These are phyloP conservation scores for Drosophila sordidula DNA, from an alignment of 2,888 invertebrate genomes.

Conservation along the genomic window DNA sequence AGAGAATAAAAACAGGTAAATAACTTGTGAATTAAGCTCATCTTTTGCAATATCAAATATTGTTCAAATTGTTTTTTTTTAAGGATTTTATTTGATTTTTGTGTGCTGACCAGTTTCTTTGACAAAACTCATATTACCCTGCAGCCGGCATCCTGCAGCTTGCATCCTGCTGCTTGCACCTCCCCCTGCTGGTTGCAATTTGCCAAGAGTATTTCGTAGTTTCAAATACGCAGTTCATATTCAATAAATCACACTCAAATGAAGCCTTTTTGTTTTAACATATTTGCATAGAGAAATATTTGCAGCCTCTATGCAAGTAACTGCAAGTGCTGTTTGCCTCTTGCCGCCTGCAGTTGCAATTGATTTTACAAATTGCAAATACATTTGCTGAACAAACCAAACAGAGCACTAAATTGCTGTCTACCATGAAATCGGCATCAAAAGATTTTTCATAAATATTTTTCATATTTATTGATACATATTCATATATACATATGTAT, in stretches of 20 bases:
- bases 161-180: not conserved
- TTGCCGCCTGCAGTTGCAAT: constrained; percentile 56
- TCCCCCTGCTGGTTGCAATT: constrained; percentile 48
- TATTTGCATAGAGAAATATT: constrained; percentile 43
- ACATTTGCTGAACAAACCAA: constrained; percentile 54
- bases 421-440: constrained; percentile 37
- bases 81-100: constrained; percentile 20
- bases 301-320: constrained; percentile 13
- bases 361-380: constrained; percentile 71
- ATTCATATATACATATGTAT: not conserved
- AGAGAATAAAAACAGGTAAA: constrained; percentile 39
- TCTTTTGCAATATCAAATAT: constrained; percentile 7
- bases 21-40: constrained; percentile 28
- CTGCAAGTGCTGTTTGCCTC: constrained; percentile 29
- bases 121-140: not conserved
- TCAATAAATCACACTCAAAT: constrained; percentile 65
- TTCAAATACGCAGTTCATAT: constrained; percentile 48
- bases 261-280: constrained; percentile 58
- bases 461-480: constrained; percentile 9
- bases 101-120: not conserved
- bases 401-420: constrained; percentile 34
- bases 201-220: constrained; percentile 27
- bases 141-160: not conserved
- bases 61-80: constrained; percentile 17
- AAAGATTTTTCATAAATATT: constrained; percentile 49